phyloP scores from a whole-genome alignment of 1,140 invertebrate genomes.

The Galendromus occidentalis region DNA sequence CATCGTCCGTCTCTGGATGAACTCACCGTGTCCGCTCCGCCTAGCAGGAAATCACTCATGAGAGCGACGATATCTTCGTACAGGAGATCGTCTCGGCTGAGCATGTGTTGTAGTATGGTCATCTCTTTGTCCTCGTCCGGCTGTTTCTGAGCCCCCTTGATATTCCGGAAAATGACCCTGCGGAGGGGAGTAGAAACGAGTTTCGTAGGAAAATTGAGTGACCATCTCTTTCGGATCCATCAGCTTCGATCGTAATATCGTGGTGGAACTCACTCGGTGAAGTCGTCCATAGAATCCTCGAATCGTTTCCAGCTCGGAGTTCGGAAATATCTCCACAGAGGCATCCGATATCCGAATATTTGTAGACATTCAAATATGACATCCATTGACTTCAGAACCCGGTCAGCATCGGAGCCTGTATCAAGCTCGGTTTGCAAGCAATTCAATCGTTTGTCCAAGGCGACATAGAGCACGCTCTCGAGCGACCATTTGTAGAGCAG shows the following conservation, averaged over 20 bases:
- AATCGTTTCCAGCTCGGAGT: conserved; percentile 5
- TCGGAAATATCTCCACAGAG: background rate
- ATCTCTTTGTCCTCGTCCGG: background rate
- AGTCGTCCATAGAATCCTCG: background rate
- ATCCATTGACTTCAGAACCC: conserved; percentile 4
- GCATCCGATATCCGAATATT: background rate
- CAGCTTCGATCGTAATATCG: too few relatives aligned
- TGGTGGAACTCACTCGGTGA: background rate
- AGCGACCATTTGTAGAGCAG: conserved; percentile 7
- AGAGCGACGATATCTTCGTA: conserved; percentile 10
- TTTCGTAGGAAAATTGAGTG: too few relatives aligned
- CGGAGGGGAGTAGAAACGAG: background rate
- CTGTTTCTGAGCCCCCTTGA: background rate
- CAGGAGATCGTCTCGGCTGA: background rate
- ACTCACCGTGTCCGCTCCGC: background rate
- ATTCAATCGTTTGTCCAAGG: background rate
- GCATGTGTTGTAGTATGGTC: conserved; percentile 1
- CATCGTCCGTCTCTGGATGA: too few relatives aligned
- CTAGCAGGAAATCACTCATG: background rate
- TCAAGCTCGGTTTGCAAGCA: background rate
- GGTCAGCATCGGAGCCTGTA: background rate
- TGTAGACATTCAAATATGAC: conserved; percentile 4
- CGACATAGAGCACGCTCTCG: background rate
- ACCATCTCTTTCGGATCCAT: too few relatives aligned
- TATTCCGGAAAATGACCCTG: conserved; percentile 9